Evolutionary conservation across 2,797 vertebrate species (phyloP).

Genomic region (Pseudotriccus pelzelni): DNA sequence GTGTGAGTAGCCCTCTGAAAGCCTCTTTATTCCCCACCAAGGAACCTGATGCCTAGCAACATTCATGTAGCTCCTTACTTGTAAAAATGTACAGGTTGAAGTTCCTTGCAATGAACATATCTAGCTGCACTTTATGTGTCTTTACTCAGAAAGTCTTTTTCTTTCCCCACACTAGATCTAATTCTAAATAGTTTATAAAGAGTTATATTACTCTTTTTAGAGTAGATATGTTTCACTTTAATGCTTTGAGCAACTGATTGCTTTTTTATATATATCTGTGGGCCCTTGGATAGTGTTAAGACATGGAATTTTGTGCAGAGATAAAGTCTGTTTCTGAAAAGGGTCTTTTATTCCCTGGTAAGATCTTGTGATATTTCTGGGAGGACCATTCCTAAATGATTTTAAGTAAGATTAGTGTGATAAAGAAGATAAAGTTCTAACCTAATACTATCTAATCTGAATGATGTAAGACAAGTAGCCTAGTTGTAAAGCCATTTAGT

Average conservation of each 20-base stretch:
- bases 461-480: not conserved
- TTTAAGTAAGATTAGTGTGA: not conserved
- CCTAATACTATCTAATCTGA: not conserved
- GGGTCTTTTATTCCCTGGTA: not conserved
- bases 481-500: not conserved
- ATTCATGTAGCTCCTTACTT: not conserved
- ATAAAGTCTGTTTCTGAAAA: not conserved
- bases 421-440: not conserved
- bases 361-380: not conserved
- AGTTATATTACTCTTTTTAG: not conserved
- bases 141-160: not conserved
- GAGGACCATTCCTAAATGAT: not conserved
- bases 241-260: not conserved
- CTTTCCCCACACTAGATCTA: not conserved
- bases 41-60: not conserved
- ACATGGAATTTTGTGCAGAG: not conserved
- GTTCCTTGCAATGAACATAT: not conserved
- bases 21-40: not conserved
- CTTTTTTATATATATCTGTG: not conserved
- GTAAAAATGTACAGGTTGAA: not conserved
- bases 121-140: not conserved
- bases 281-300: not conserved
- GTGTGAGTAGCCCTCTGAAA: not conserved
- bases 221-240: not conserved
- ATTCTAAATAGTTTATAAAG: not conserved